Evolutionary conservation across 2,113 vertebrate genomes (phyloP).

Genomic region (Oreochromis niloticus): DNA sequence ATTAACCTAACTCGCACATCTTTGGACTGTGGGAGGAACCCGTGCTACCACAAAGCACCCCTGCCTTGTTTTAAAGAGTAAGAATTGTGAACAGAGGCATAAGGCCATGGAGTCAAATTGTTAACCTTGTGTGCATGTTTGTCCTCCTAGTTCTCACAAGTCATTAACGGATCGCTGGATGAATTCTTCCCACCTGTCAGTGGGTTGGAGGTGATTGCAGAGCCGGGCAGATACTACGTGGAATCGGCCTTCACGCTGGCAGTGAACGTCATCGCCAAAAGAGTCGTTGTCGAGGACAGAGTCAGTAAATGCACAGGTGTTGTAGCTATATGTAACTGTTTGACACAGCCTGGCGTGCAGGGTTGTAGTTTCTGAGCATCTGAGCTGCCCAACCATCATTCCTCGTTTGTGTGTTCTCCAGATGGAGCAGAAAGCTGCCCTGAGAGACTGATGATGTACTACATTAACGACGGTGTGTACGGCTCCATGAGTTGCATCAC

Average conservation of each 20-base stretch:
- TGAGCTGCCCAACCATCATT: neutral
- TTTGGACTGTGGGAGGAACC: neutral
- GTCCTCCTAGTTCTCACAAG: conserved; percentile 71
- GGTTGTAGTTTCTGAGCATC: neutral
- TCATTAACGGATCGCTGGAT: conserved; percentile 84
- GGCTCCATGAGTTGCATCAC: neutral
- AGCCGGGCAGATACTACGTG: conserved; percentile 87
- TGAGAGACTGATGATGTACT: conserved; percentile 13
- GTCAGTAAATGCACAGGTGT: neutral
- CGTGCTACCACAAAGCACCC: neutral
- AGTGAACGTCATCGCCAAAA: conserved; percentile 86
- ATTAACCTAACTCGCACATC: neutral
- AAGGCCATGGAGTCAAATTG: neutral
- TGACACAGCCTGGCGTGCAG: neutral
- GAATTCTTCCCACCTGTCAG: conserved; percentile 82
- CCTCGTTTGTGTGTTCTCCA: neutral
- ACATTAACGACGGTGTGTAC: conserved; percentile 9
- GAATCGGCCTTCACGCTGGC: conserved; percentile 86
- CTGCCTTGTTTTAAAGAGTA: neutral
- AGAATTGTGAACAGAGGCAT: neutral
- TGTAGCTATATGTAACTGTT: neutral
- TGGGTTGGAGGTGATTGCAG: conserved; percentile 81
- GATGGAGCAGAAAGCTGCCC: conserved; percentile 2
- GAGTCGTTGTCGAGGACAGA: conserved; percentile 63
- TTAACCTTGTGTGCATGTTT: neutral